Conservation (phyloP, 2,797 vertebrate species). For the Capromys pilorides region DNA sequence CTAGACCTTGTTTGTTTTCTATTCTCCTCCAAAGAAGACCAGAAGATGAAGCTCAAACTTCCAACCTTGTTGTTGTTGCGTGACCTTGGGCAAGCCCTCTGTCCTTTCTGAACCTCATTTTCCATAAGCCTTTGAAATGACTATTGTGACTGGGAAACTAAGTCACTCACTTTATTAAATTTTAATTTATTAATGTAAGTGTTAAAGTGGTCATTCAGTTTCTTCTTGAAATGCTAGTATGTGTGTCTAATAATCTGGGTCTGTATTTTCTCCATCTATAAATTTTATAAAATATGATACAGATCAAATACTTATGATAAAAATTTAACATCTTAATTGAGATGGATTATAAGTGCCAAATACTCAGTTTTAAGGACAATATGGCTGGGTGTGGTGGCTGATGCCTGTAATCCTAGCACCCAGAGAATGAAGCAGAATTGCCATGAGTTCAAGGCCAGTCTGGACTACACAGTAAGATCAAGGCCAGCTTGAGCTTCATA, state of each 20-base stretch:
- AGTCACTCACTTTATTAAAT: conserved; percentile 7
- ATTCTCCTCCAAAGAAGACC: not conserved
- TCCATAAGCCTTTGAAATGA: not conserved
- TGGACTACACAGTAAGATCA: no score
- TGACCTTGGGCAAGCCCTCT: not conserved
- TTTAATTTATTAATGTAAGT: not conserved
- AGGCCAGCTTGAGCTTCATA: no score
- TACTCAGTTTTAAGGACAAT: not conserved
- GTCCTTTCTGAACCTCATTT: not conserved
- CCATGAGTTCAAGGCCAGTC: no score
- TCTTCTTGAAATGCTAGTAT: not conserved
- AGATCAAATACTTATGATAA: not conserved
- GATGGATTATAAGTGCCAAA: not conserved
- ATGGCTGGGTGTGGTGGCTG: not conserved
- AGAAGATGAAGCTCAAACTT: not conserved
- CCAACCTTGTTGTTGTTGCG: not conserved
- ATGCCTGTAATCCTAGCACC: not conserved
- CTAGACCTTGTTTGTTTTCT: not conserved
- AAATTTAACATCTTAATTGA: conserved; percentile 11
- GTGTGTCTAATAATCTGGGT: not conserved
- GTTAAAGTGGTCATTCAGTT: not conserved
- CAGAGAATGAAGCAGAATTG: no score
- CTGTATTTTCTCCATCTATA: not conserved
- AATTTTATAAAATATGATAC: conserved; percentile 35
- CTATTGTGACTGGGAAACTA: not conserved